Percentiles rank a stretch among this genome's conserved stretches.
Evolutionary conservation across 2,888 invertebrate species (phyloP).

Genomic region (Dichetophora obliterata): DNA sequence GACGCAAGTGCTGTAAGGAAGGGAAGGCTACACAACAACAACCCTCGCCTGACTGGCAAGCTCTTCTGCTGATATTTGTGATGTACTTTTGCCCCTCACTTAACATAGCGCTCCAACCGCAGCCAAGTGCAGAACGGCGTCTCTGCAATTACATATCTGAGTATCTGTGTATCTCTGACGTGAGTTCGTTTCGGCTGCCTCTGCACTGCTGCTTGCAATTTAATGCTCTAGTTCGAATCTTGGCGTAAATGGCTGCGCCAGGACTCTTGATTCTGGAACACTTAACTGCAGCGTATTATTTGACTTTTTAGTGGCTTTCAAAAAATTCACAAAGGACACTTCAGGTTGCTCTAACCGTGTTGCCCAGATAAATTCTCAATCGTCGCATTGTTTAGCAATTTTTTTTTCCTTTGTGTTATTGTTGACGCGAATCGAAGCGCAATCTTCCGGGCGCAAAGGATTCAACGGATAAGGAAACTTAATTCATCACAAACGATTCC

Average conservation of each 20-base stretch:
- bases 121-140: background rate
- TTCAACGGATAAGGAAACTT: background rate
- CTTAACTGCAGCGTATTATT: conserved; percentile 43
- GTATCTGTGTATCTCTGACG: conserved; percentile 30
- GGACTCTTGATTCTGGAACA: conserved; percentile 49
- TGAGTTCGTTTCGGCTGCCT: conserved; percentile 17
- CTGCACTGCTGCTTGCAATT: conserved; percentile 50
- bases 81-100: background rate
- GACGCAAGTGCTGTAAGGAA: background rate
- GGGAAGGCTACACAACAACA: conserved; percentile 12
- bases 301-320: conserved; percentile 44
- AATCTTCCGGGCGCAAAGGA: too few relatives aligned
- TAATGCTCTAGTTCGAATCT: conserved; percentile 56
- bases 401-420: conserved; percentile 4
- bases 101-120: background rate
- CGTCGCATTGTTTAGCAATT: conserved; percentile 3
- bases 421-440: background rate
- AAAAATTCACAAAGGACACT: conserved; percentile 45
- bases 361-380: conserved; percentile 1
- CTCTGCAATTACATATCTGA: background rate
- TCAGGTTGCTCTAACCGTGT: background rate
- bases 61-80: background rate
- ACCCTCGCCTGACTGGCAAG: background rate
- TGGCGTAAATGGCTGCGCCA: conserved; percentile 54
- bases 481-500: background rate